Conservation (phyloP, 2,113 vertebrate species). For the Laticauda colubrina region DNA sequence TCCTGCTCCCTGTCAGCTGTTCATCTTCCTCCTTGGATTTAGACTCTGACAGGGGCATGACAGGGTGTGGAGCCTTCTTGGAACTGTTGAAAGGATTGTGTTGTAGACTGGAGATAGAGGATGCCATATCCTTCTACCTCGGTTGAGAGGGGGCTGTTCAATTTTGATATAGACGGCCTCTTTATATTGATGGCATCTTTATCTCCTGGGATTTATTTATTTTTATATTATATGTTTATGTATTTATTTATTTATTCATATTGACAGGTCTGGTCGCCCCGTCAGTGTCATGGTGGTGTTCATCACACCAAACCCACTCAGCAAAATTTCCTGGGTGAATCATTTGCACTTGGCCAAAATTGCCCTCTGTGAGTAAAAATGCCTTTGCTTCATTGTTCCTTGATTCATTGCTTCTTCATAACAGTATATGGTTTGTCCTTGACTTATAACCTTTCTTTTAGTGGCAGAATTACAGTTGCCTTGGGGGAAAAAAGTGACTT, state of each 20-base stretch:
- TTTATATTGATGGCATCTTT: too few species aligned
- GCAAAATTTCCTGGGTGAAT: constrained; percentile 98
- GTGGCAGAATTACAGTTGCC: not conserved
- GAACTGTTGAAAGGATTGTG: too few species aligned
- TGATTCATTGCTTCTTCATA: not conserved
- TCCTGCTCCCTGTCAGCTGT: too few species aligned
- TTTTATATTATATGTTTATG: not conserved
- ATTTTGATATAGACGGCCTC: too few species aligned
- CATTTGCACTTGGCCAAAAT: constrained; percentile 91
- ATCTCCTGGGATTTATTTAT: not conserved
- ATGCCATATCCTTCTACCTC: too few species aligned
- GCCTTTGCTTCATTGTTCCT: not conserved
- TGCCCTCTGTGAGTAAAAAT: constrained; percentile 80
- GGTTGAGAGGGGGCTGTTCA: too few species aligned
- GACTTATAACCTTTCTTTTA: not conserved
- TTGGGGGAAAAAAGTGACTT: not conserved
- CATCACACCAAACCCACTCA: constrained; percentile 91
- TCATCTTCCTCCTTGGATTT: too few species aligned
- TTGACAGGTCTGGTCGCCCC: constrained; percentile 85
- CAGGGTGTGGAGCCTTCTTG: too few species aligned
- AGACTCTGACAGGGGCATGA: too few species aligned
- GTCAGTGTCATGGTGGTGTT: constrained; percentile 96
- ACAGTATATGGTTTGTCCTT: fast-evolving
- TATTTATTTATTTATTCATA: too few species aligned
- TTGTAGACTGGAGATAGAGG: too few species aligned